Percentiles rank a stretch among this genome's conserved stretches.
Evolutionary conservation across 1,140 invertebrate species (phyloP).

Genomic region (Drosophila lacertosa): DNA sequence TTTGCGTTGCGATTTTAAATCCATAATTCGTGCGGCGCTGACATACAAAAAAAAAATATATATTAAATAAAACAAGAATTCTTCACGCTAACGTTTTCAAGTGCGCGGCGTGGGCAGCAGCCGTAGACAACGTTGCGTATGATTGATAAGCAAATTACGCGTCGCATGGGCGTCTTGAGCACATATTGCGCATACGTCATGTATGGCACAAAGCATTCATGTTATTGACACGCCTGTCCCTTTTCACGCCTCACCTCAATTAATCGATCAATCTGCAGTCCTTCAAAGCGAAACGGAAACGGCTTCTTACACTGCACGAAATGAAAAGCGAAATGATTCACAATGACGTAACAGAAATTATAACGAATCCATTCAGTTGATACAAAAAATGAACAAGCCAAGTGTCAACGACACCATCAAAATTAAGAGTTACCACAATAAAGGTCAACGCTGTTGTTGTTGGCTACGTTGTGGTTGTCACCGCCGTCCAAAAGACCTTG

Average conservation of each 20-base stretch:
- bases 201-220: constrained; percentile 16
- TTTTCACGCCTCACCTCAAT: constrained; percentile 40
- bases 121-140: constrained; percentile 59
- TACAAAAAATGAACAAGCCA: constrained; percentile 20
- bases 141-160: constrained; percentile 73
- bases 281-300: constrained; percentile 65
- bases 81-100: constrained; percentile 49
- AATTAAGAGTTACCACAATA: constrained; percentile 52
- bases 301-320: constrained; percentile 20
- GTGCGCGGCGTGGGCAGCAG: constrained; percentile 49
- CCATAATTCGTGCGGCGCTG: constrained; percentile 71
- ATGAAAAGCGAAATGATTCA: constrained; percentile 55
- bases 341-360: constrained; percentile 60
- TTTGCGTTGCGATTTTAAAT: constrained; percentile 63
- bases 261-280: constrained; percentile 58
- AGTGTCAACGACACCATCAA: constrained; percentile 64
- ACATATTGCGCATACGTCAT: constrained; percentile 58
- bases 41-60: constrained; percentile 59
- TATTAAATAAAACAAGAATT: constrained; percentile 28
- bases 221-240: constrained; percentile 38
- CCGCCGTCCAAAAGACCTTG: constrained; percentile 53
- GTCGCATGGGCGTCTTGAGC: constrained; percentile 29
- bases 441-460: constrained; percentile 57
- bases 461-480: constrained; percentile 21
- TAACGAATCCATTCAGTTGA: constrained; percentile 44